Evolutionary conservation across 2,113 vertebrate species (phyloP), one percentile per base, ranked within the genome.

Genomic region (Megaceryle torquata): DNA sequence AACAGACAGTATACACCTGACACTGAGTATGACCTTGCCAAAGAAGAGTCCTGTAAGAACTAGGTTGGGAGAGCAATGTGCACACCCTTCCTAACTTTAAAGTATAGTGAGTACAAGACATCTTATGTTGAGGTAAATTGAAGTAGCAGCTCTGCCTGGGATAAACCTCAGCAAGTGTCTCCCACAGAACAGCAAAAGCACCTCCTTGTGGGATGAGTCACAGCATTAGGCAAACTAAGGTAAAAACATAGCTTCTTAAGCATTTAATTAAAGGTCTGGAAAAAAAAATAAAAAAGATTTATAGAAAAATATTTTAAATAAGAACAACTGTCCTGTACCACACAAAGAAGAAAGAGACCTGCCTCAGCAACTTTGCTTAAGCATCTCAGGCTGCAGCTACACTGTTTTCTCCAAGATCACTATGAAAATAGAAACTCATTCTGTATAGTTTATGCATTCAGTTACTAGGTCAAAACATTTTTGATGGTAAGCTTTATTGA

Each of bases 181-280:
- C 91, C 69, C 96, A 93, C 64, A 95, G 77, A 60, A 46, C 56
- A 76, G 33, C 67, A 57, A 54, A 70, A 88, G 43, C 35, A 76
- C 7, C 81, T 79, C 5, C 0, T 35, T 4, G 4, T 11, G 43
- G 44, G 8, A 51, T 95, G 88, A 96, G 48, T 89, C 86, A 95
- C 26, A 59, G 44, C 13, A 2, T 88, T 74, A 88, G 39, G 70
- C 35, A 94, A 81, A 90, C n/a, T 54, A 51, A 75, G 35, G 65
- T 75, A 71, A 95, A 94, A 89, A 71, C 39, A 75, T 1, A 0
- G 33, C 69, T 84, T 59, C 51, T 91, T 92, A 71, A 60, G 24
- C 51, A 78, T 75, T 70, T 91, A 88, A 91, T 92, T 94, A 89
- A 84, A 86, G 20, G 33, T 12, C 31, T 86, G 74, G 39, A 28